These are phyloP conservation scores for Monochamus alternatus DNA, from an alignment of 2,888 invertebrate species.

Conservation along the genomic window DNA sequence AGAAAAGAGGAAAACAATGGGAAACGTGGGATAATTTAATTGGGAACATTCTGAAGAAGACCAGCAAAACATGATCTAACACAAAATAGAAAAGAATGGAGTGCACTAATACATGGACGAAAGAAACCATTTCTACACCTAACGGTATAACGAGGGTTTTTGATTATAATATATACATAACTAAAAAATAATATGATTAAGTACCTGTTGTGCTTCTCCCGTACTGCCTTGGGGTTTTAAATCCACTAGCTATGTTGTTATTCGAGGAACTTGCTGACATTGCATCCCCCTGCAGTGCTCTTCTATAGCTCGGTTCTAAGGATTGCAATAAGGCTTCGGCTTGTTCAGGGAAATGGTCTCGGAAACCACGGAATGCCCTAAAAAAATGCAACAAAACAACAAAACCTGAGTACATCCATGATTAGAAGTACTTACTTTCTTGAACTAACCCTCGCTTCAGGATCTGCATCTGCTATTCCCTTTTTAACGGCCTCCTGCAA, in stretches of 20 bases:
- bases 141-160: too few species aligned
- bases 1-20: too few species aligned
- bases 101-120: too few species aligned
- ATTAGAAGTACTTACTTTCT: constrained; percentile 78
- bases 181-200: background rate
- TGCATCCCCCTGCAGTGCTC: constrained; percentile 75
- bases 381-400: constrained; percentile 37
- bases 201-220: constrained; percentile 70
- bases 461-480: constrained; percentile 95
- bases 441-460: constrained; percentile 86
- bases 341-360: constrained; percentile 91
- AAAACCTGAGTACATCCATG: background rate
- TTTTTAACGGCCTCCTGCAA: constrained; percentile 89
- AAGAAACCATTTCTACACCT: too few species aligned
- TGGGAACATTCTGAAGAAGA: too few species aligned
- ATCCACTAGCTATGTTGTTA: constrained; percentile 71
- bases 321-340: constrained; percentile 88
- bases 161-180: too few species aligned
- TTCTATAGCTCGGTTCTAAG: constrained; percentile 85
- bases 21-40: too few species aligned
- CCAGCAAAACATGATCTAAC: too few species aligned
- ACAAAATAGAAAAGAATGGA: too few species aligned
- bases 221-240: constrained; percentile 68
- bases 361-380: constrained; percentile 93
- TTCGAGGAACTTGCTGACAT: constrained; percentile 75